These are phyloP conservation scores for Cryptoblepharus egeriae DNA, from an alignment of 2,797 vertebrate species.

Conservation along the genomic window DNA sequence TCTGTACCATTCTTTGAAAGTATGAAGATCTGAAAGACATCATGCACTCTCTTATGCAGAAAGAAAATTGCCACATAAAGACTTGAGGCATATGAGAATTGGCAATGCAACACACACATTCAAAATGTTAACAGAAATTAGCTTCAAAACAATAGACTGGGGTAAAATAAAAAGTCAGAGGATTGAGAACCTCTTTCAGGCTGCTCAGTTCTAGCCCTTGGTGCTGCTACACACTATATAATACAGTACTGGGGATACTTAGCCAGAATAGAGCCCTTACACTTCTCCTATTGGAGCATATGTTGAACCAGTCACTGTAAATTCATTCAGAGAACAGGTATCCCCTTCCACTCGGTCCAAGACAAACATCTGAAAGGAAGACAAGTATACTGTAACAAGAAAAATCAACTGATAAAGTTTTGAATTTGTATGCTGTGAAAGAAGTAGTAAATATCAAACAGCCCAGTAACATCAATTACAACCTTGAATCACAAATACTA, in stretches of 20 bases:
- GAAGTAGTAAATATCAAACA: no score
- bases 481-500: background rate
- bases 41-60: background rate
- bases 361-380: slow-evolving; percentile 89
- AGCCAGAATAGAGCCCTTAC: slow-evolving; percentile 82
- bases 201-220: no score
- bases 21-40: background rate
- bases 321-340: slow-evolving; percentile 90
- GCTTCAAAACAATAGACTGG: slow-evolving; percentile 35
- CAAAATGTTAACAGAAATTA: slow-evolving; percentile 51
- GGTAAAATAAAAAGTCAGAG: slow-evolving; percentile 41
- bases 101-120: background rate
- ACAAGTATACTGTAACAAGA: background rate
- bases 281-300: slow-evolving; percentile 96
- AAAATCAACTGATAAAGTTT: background rate
- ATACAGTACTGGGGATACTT: slow-evolving; percentile 41
- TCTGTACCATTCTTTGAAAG: background rate
- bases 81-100: background rate
- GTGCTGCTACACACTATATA: no score
- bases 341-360: slow-evolving; percentile 89
- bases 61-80: background rate
- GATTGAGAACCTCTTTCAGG: background rate
- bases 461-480: background rate
- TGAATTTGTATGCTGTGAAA: background rate
- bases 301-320: slow-evolving; percentile 96